Conservation (phyloP, 2,888 invertebrate genomes). For the Leptopilina myrica region DNA sequence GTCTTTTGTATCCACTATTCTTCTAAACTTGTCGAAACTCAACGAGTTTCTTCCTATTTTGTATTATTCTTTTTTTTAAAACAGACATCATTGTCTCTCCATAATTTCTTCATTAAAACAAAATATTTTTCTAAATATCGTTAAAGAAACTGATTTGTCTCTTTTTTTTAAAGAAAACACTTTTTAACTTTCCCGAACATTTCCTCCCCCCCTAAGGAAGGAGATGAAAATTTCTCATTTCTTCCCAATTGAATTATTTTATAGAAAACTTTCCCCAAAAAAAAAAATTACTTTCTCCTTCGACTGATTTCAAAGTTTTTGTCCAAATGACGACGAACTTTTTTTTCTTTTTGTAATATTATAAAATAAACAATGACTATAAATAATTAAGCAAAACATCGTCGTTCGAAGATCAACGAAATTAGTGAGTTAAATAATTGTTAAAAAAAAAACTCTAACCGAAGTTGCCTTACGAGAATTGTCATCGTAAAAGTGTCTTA, state of each 20-base stretch:
- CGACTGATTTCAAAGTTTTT: conserved; percentile 24
- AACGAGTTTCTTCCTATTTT: not conserved
- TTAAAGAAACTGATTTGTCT: too few relatives aligned
- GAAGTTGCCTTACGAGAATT: conserved; percentile 61
- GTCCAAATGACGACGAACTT: not conserved
- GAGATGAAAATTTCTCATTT: too few relatives aligned
- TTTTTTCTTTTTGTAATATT: not conserved
- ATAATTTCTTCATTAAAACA: conserved; percentile 19
- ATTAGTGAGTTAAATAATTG: conserved; percentile 21
- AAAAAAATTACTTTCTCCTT: not conserved
- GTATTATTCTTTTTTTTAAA: conserved; percentile 18
- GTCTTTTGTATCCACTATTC: conserved; percentile 35
- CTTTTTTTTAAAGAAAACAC: too few relatives aligned
- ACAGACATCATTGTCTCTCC: conserved; percentile 9
- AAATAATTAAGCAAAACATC: conserved; percentile 1
- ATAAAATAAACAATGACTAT: not conserved
- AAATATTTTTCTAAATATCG: too few relatives aligned
- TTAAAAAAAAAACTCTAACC: conserved; percentile 49
- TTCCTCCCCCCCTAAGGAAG: too few relatives aligned
- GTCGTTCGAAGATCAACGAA: conserved; percentile 11
- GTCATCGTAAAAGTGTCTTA: conserved; percentile 63
- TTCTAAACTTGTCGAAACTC: conserved; percentile 50
- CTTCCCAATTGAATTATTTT: too few relatives aligned
- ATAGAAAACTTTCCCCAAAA: too few relatives aligned
- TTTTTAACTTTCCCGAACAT: too few relatives aligned